Base-by-base conservation (phyloP, 2,888 invertebrate genomes). In the Caenorhabditis sp. region DNA sequence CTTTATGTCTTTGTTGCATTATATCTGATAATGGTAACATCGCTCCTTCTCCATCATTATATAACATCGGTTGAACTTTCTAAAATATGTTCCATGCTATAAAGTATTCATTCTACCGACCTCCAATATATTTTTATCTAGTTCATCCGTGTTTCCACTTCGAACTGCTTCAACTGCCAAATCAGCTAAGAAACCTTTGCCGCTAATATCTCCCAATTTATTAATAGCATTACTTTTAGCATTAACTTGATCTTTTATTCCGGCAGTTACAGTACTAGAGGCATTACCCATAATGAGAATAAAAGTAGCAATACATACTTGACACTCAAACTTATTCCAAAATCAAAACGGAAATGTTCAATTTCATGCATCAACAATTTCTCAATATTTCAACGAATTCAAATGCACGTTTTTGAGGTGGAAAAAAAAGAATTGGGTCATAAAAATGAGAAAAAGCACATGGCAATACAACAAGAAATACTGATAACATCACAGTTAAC, bases 191-290 rank as follows among this genome's bases (percentile, higher is more conserved):
- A 69, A 74, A 31, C 84, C 84, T 58, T 79, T 77, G 8, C 83
- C 84, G 10, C 66, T 78, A 19, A 84, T 69, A 66, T 84, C 84
- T 6, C 83, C 84, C 69, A 84, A 57, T 54, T 77, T 73, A 54
- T 83, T 77, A 62, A 84, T 82, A 1, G 81, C 81, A 76, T 83
- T 84, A 58, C 78, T 81, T 43, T 75, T 69, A 21, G 76, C 78
- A 62, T 76, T 81, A 19, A 79, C 79, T 70, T 81, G 68, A 54
- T 84, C 82, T 58, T 84, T 84, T 21, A 84, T 84, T n/a, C 84
- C 84, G 55, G 84, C 83, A 10, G 84, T 84, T 3, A 84, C 84
- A 12, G 84, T 82, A 58, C 79, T 80, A 1, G 83, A 83, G 17
- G 84, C 81, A 58, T 80, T 83, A 27, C 84, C 84, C 84, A 84